Evolutionary conservation across 1,140 invertebrate species (phyloP).

Genomic region (Scaptomyza montana): DNA sequence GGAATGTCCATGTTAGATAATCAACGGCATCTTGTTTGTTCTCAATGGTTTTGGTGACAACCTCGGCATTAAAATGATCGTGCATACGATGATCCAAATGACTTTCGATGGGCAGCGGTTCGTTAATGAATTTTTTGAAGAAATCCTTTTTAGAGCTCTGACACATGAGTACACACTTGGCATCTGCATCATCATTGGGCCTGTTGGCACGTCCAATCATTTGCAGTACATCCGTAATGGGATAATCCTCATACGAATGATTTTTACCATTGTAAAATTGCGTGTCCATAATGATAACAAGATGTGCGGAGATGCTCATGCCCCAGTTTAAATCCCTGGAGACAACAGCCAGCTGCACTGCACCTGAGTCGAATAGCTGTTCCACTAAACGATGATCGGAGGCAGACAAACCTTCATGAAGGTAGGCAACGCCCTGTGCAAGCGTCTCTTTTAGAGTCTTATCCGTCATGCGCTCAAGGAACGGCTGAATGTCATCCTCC

Average conservation of each 20-base stretch:
- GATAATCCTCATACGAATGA: constrained; percentile 98
- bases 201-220: constrained; percentile 97
- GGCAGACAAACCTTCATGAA: constrained; percentile 96
- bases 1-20: constrained; percentile 99
- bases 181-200: constrained; percentile 95
- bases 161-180: constrained; percentile 98
- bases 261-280: constrained; percentile 98
- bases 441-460: constrained; percentile 95
- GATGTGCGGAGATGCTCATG: constrained; percentile 93
- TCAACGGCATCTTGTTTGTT: constrained; percentile 99
- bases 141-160: constrained; percentile 99
- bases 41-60: constrained; percentile 99
- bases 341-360: constrained; percentile 96
- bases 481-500: constrained; percentile 93
- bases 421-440: constrained; percentile 97
- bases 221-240: constrained; percentile 98
- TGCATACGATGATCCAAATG: constrained; percentile 98
- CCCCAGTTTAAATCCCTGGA: constrained; percentile 97
- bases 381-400: constrained; percentile 95
- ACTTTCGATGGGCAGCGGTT: constrained; percentile 98
- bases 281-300: constrained; percentile 99
- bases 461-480: constrained; percentile 93
- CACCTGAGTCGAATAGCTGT: constrained; percentile 95
- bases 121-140: constrained; percentile 99
- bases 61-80: constrained; percentile 99